phyloP scores from a whole-genome alignment of 2,888 invertebrate species.

The Meteorus cinctellus region DNA sequence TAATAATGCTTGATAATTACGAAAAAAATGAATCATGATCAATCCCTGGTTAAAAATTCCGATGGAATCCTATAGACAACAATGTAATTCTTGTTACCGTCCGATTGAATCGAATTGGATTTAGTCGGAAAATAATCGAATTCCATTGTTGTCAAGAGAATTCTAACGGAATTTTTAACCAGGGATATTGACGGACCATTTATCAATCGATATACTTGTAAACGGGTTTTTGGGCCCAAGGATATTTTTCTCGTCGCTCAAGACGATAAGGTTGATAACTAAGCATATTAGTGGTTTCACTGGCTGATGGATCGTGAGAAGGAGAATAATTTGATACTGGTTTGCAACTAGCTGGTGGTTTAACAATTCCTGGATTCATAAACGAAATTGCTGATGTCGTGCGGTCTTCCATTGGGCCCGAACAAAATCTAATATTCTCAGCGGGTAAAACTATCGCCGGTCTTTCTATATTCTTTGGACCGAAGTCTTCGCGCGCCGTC shows the following conservation, averaged over 20 bases:
- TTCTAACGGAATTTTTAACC: too few relatives aligned
- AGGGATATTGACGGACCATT: background rate
- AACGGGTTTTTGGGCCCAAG: slow-evolving; percentile 66
- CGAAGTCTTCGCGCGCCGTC: slow-evolving; percentile 64
- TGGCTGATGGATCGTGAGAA: slow-evolving; percentile 59
- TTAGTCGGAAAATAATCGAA: too few relatives aligned
- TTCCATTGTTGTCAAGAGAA: too few relatives aligned
- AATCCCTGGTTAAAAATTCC: too few relatives aligned
- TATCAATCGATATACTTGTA: slow-evolving; percentile 57
- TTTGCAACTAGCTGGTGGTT: slow-evolving; percentile 65
- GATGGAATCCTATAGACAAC: too few relatives aligned
- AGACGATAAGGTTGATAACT: slow-evolving; percentile 68
- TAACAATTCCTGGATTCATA: slow-evolving; percentile 60
- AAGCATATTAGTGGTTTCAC: slow-evolving; percentile 68
- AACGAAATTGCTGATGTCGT: slow-evolving; percentile 66
- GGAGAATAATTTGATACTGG: slow-evolving; percentile 62
- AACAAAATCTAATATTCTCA: slow-evolving; percentile 62
- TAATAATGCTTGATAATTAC: background rate
- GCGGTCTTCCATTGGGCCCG: slow-evolving; percentile 58
- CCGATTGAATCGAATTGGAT: too few relatives aligned
- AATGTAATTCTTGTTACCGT: too few relatives aligned
- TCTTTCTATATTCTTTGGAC: slow-evolving; percentile 59
- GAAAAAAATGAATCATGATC: background rate
- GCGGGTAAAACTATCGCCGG: slow-evolving; percentile 64
- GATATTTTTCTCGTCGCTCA: slow-evolving; percentile 62